Evolutionary conservation across 1,140 invertebrate species (phyloP), one percentile per base, ranked within the genome.

Genomic region (Bombus waltoni): DNA sequence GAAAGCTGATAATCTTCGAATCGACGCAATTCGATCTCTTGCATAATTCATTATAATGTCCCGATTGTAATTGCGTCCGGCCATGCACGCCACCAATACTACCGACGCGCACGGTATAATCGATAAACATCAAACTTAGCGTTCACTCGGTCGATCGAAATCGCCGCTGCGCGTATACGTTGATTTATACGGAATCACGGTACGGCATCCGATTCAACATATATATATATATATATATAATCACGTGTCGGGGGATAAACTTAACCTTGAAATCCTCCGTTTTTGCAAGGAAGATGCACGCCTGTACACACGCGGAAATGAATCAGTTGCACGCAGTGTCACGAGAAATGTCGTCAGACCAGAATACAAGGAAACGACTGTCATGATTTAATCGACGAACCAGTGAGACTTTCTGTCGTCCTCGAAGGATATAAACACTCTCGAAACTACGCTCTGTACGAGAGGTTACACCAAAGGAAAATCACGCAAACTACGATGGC

Each of bases 21-120:
- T 35, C n/a, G 62, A 2, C 38, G 65, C 53, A 73, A 76, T 76
- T 82, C 42, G 42, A 83, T 83, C 81, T 76, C 11, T 66, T 78
- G 74, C 81, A 44, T 78, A 77, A 83, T 83, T 83, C 81, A 77
- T 83, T 83, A 83, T 28, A 78, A 18, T 66, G 81, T 78, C 32
- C 35, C 35, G 74, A 11, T 53, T 40, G 74, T 78, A 57, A 83
- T 57, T 83, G 74, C 65, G 65, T 75, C 74, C 81, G 44, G 44
- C 44, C 62, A 25, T 83, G 73, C 74, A 77, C 74, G 62, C 44
- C 62, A 77, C 62, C 44, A 62, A 66, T 68, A 53, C 62, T 83
- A 77, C 35, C 73, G 73, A 76, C 81, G 28, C 44, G 44, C 15
- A 18, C 32, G 40, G 18, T 74, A 47, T 53, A 40, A n/a, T 42